These are phyloP conservation scores for Apostichopus californicus DNA, from an alignment of 35 echinoderm and acorn worm genomes.

Conservation along the genomic window DNA sequence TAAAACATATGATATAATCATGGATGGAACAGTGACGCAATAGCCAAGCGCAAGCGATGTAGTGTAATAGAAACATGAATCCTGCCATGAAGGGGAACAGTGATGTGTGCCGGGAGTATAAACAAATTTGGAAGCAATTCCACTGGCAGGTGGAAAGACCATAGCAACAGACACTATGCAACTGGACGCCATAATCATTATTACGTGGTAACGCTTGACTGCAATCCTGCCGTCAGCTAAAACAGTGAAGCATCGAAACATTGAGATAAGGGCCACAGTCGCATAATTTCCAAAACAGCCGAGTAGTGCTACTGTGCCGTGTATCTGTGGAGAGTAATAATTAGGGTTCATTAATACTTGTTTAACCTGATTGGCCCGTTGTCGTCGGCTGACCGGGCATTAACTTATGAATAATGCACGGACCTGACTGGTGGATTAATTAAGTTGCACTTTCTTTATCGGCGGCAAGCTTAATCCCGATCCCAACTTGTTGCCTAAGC, in stretches of 20 bases:
- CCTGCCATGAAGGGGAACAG: constrained; percentile 31
- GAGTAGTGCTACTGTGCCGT: neutral
- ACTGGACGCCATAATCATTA: neutral
- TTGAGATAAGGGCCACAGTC: neutral
- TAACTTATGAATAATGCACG: too few species aligned
- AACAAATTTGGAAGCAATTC: neutral
- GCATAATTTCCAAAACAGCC: constrained; percentile 4
- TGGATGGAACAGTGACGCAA: neutral
- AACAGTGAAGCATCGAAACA: constrained; percentile 8
- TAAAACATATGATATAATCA: constrained; percentile 17
- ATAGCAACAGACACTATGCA: neutral
- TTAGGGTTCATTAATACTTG: too few species aligned
- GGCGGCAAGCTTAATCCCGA: too few species aligned
- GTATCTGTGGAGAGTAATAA: constrained; percentile 7
- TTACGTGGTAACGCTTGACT: neutral
- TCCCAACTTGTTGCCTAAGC: too few species aligned
- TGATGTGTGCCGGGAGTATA: constrained; percentile 45
- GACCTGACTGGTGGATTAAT: too few species aligned
- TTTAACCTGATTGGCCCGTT: too few species aligned
- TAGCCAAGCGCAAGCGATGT: neutral
- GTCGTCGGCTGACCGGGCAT: too few species aligned
- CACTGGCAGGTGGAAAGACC: neutral
- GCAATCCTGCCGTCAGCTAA: neutral
- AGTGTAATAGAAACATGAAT: constrained; percentile 1
- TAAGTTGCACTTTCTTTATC: too few species aligned